Evolutionary conservation across 2,113 vertebrate genomes (phyloP).

Genomic region (Corynorhinus townsendii): DNA sequence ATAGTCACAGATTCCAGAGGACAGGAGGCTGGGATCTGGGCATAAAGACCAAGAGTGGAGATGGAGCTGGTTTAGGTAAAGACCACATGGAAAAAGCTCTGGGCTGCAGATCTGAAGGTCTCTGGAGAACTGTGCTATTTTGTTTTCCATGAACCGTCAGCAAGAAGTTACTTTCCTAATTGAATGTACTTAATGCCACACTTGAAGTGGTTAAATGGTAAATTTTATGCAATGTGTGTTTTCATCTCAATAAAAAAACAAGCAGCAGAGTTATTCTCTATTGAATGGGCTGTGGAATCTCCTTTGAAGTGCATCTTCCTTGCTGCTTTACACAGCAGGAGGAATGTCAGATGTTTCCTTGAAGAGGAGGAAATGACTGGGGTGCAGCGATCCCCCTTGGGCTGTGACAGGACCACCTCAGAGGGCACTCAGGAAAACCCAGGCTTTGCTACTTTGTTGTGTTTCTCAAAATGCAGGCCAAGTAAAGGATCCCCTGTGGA

Average conservation of each 20-base stretch:
- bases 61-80: not conserved
- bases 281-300: not conserved
- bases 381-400: not conserved
- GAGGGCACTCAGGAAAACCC: not conserved
- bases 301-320: not conserved
- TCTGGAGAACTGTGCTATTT: not conserved
- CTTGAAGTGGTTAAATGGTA: not conserved
- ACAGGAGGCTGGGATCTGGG: not conserved
- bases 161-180: not conserved
- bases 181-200: not conserved
- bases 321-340: not conserved
- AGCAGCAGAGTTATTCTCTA: not conserved
- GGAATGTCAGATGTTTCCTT: not conserved
- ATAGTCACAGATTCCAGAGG: no score
- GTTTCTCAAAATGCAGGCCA: not conserved
- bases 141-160: not conserved
- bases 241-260: not conserved
- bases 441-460: not conserved
- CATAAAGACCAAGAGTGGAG: no score
- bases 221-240: not conserved
- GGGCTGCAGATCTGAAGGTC: no score
- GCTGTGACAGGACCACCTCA: not conserved
- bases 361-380: not conserved
- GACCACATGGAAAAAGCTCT: not conserved
- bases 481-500: not conserved